Base-by-base conservation (phyloP, 1,140 invertebrate species). In the Drosophila sucinea region DNA sequence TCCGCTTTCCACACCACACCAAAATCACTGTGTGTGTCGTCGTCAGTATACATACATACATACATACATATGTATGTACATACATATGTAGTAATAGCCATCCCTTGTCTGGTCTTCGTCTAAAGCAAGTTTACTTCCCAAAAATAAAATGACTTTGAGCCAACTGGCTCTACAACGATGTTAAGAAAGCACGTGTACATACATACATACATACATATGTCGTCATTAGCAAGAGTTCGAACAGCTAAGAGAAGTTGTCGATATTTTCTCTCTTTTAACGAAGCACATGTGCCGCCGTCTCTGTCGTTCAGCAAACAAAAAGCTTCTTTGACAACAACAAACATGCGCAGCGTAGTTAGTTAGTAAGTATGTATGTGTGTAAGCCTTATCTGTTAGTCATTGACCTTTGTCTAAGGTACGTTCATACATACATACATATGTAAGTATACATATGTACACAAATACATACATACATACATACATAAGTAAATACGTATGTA, bases 321-420 rank as follows among this genome's bases (percentile, higher is more conserved):
- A 32, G 54, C 54, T 56, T 29, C 32, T 33, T 32, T 17, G n/a
- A 33, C n/a, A 33, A 57, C 55, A 57, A 11, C 7, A 57, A 57
- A 23, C 32, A 57, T 57, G 55, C 55, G 17, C 30, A 57, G n/a
- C 30, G 33, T 17, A 30, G 30, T 35, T n/a, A 29, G 29, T 32
- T 47, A 0, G n/a, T 7, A 4, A 47, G 51, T 17, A 17, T 17
- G 17, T 17, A 17, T 17, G 17, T 17, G 17, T 17, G n/a, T 7
- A 4, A 47, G 51, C 75, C 56, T 74, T 61, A 40, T 40, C 29
- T 47, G 38, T 63, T 76, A 75, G 73, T 75, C 73, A 76, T 62
- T 68, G 73, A 76, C 72, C 71, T 57, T 69, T 75, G 25, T 41
- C 30, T 32, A 10, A 40, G 38, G 38, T 40, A 10, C 3, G 10